Conservation (phyloP, 2,797 vertebrate species). For the Morus bassanus region DNA sequence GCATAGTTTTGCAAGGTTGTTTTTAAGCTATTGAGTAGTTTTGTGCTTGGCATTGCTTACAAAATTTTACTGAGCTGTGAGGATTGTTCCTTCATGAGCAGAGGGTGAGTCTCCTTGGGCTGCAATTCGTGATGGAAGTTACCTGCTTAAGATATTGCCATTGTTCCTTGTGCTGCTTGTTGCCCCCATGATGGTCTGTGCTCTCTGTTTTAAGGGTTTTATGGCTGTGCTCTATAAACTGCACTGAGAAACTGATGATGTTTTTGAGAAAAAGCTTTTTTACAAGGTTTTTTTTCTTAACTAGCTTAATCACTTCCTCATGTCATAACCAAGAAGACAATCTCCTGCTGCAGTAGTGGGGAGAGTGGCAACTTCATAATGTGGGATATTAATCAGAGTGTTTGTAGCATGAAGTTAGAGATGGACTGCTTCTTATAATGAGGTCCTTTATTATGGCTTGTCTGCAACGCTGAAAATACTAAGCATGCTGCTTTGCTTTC, state of each 20-base stretch:
- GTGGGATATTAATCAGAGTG: background rate
- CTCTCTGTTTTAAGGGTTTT: background rate
- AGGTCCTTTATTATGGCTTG: background rate
- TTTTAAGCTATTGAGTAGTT: background rate
- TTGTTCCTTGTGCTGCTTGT: background rate
- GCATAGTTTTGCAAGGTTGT: background rate
- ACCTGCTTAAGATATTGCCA: rapidly evolving
- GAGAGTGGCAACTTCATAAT: background rate
- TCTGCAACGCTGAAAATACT: background rate
- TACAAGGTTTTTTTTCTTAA: too few relatives aligned
- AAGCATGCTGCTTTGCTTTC: background rate
- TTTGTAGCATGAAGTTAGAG: background rate
- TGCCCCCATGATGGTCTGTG: rapidly evolving
- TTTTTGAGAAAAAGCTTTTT: background rate
- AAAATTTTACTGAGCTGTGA: background rate
- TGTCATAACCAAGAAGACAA: background rate
- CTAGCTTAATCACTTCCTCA: background rate
- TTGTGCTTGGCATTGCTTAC: background rate
- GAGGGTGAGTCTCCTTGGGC: background rate
- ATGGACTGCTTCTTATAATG: background rate
- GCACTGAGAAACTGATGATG: background rate
- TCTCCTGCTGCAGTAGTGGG: background rate
- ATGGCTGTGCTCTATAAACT: background rate
- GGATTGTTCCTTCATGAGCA: background rate
- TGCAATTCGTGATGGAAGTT: background rate